Evolutionary conservation across 2,888 invertebrate species (phyloP).

Genomic region (Rhagium mordax): DNA sequence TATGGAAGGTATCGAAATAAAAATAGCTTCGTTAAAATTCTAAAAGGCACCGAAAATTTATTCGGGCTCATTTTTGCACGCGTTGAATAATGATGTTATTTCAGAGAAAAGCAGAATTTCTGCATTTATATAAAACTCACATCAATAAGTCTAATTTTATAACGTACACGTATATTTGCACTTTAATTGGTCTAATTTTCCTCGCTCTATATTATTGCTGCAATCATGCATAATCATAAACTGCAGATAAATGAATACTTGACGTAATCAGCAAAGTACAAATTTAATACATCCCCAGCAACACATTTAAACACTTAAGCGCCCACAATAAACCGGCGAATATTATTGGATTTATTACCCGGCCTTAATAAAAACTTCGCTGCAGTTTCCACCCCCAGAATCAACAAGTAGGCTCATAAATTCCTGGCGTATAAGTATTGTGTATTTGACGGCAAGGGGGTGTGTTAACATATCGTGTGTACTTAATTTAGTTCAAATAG

Average conservation of each 20-base stretch:
- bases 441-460: not conserved
- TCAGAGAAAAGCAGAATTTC: too few species aligned
- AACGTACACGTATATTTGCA: too few species aligned
- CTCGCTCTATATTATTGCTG: not conserved
- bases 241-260: not conserved
- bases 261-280: not conserved
- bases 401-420: not conserved
- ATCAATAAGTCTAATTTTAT: too few species aligned
- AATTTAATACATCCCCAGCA: not conserved
- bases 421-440: not conserved
- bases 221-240: not conserved
- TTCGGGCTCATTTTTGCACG: too few species aligned
- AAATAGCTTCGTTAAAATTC: too few species aligned
- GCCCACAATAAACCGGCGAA: not conserved
- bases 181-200: too few species aligned
- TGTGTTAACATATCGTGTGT: not conserved
- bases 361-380: not conserved
- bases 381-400: not conserved
- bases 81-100: too few species aligned
- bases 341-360: not conserved
- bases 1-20: too few species aligned
- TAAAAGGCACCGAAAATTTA: too few species aligned
- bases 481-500: not conserved
- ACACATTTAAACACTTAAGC: not conserved
- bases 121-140: too few species aligned